Conservation (phyloP, 1,140 invertebrate genomes). For the Drusus annulatus region DNA sequence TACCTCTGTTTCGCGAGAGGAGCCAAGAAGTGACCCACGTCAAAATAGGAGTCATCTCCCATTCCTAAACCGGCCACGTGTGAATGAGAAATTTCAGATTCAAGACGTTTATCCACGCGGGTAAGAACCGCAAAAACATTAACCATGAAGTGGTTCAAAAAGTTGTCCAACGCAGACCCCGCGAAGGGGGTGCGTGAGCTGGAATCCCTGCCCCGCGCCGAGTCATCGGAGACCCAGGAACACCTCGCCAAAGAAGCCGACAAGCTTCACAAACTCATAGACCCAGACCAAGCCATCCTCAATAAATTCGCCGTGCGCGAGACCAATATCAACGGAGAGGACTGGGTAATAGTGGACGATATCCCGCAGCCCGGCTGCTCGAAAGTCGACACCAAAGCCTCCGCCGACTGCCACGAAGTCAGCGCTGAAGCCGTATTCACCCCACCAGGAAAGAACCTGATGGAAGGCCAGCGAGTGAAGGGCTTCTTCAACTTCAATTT, state of each 20-base stretch:
- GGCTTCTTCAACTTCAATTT: slow-evolving; percentile 13
- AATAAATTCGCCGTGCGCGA: slow-evolving; percentile 21
- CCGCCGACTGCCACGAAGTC: neutral
- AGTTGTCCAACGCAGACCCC: slow-evolving; percentile 71
- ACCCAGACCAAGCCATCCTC: slow-evolving; percentile 4
- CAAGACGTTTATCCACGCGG: slow-evolving; percentile 74
- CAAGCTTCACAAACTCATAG: slow-evolving; percentile 37
- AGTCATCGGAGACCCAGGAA: slow-evolving; percentile 11
- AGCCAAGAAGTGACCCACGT: no score
- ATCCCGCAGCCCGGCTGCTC: slow-evolving; percentile 57
- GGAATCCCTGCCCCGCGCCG: neutral
- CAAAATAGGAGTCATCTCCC: neutral
- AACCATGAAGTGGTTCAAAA: slow-evolving; percentile 77
- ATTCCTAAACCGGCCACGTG: slow-evolving; percentile 56
- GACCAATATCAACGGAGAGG: slow-evolving; percentile 37
- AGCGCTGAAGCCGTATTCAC: neutral
- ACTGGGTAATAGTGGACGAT: slow-evolving; percentile 61
- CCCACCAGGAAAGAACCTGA: neutral
- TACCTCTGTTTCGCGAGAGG: neutral
- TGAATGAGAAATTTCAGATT: slow-evolving; percentile 76
- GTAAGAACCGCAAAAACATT: slow-evolving; percentile 73
- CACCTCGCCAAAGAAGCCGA: slow-evolving; percentile 32
- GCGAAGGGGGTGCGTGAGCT: slow-evolving; percentile 61
- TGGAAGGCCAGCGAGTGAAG: neutral
- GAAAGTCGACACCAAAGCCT: neutral